Base-by-base conservation (phyloP, 2,888 invertebrate species). In the Drosophila sordidapex region DNA sequence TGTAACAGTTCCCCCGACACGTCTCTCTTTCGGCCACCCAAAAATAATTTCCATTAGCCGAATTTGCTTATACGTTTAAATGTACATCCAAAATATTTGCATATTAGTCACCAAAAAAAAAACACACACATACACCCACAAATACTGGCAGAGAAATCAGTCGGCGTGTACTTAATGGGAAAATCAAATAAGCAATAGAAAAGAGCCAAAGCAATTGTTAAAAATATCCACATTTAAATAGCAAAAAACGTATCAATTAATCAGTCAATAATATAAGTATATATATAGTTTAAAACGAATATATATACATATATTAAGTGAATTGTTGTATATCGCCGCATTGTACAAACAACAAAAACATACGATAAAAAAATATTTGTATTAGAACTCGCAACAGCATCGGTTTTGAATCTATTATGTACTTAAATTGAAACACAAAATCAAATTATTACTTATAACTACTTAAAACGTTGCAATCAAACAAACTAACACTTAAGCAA, bases 1-100 rank as follows among this genome's bases (percentile, higher is more conserved):
- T 72, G 87, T 87, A 85, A 83, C 83, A 79, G 70, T 87, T 84
- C 85, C 83, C 82, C 81, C 85, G 76, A 78, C 76, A 72, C 79
- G 85, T 72, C 71, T 84, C 78, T 83, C 77, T 81, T 53, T 74
- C 38, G 64, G 58, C 71, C 51, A 54, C 53, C 43, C 48, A 61
- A 58, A 76, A 48, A 40, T 31, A 31, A 56, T 64, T 64, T 73
- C 69, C 76, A 77, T 74, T 67, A 70, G 36, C 38, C 60, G 43
- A 67, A 62, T 56, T 51, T 43, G 51, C 73, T 65, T 60, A 52
- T 68, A 61, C 66, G 43, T 66, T 35, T 56, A 58, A 73, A 76
- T 73, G 60, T 70, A 69, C 63, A 72, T 76, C 48, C 72, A 70
- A 72, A 79, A 46, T 69, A 67, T 77, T 70, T 75, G 62, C 56